Evolutionary conservation across 2,888 invertebrate genomes (phyloP).

Genomic region (Stenotaenia linearis): DNA sequence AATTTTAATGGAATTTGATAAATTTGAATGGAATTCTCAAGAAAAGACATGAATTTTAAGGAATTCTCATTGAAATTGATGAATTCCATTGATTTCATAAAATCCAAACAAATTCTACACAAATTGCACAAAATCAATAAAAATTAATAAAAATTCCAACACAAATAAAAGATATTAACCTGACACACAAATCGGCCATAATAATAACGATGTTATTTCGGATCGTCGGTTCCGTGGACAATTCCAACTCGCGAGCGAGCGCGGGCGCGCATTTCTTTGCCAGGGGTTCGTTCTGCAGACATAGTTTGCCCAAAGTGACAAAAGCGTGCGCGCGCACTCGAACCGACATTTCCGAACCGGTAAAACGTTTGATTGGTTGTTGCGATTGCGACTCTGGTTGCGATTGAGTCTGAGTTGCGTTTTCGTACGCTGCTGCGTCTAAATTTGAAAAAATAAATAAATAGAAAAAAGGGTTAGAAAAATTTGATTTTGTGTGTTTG

Average conservation of each 20-base stretch:
- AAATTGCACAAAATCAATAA: too few species aligned
- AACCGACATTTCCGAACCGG: slow-evolving; percentile 43
- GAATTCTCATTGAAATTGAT: too few species aligned
- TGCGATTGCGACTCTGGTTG: neutral
- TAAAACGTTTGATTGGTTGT: slow-evolving; percentile 42
- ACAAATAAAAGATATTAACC: slow-evolving; percentile 44
- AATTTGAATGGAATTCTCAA: too few species aligned
- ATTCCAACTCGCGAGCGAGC: slow-evolving; percentile 57
- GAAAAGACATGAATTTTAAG: too few species aligned
- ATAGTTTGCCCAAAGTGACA: slow-evolving; percentile 55
- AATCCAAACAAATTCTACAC: too few species aligned
- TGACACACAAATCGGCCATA: slow-evolving; percentile 60
- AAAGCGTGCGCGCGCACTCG: slow-evolving; percentile 47
- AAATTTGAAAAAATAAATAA: neutral
- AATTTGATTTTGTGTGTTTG: too few species aligned
- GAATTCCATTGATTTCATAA: too few species aligned
- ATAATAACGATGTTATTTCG: slow-evolving; percentile 63
- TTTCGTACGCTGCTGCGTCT: neutral
- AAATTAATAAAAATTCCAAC: neutral
- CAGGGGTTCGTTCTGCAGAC: slow-evolving; percentile 58
- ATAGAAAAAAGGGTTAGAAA: too few species aligned
- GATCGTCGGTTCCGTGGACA: slow-evolving; percentile 53
- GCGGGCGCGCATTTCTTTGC: slow-evolving; percentile 60
- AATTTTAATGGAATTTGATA: too few species aligned
- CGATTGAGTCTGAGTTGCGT: neutral